Percentiles rank a stretch among this genome's conserved stretches.
These are phyloP conservation scores for Lithophane socia DNA, from an alignment of 2,888 invertebrate species.

Conservation along the genomic window DNA sequence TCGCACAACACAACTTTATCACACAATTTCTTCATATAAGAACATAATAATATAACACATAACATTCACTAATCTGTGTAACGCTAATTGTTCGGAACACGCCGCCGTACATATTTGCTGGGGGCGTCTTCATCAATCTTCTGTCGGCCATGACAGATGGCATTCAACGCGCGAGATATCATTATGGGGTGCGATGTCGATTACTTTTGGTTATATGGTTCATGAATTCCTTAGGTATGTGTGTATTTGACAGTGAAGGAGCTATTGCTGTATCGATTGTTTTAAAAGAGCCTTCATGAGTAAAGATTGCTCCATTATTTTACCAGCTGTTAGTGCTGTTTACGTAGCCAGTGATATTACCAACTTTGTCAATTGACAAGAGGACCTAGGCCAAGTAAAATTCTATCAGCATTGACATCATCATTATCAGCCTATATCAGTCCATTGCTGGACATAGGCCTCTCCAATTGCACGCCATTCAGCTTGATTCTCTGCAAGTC, in stretches of 20 bases:
- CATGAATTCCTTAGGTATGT: constrained; percentile 8
- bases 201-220: constrained; percentile 38
- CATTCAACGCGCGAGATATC: constrained; percentile 60
- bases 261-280: neutral
- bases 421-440: no score
- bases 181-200: constrained; percentile 54
- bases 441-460: no score
- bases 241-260: constrained; percentile 10
- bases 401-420: no score
- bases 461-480: no score
- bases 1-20: constrained; percentile 76
- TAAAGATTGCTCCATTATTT: neutral
- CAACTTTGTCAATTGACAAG: neutral
- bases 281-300: neutral
- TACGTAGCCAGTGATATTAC: neutral
- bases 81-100: constrained; percentile 68
- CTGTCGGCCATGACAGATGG: constrained; percentile 60
- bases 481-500: no score
- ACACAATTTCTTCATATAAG: constrained; percentile 77
- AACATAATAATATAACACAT: constrained; percentile 64
- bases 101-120: constrained; percentile 63
- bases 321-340: neutral
- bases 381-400: neutral
- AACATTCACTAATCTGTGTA: constrained; percentile 43
- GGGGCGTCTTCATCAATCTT: constrained; percentile 70